Conservation (phyloP, 2,888 invertebrate species). For the Balanococcus diminutus region DNA sequence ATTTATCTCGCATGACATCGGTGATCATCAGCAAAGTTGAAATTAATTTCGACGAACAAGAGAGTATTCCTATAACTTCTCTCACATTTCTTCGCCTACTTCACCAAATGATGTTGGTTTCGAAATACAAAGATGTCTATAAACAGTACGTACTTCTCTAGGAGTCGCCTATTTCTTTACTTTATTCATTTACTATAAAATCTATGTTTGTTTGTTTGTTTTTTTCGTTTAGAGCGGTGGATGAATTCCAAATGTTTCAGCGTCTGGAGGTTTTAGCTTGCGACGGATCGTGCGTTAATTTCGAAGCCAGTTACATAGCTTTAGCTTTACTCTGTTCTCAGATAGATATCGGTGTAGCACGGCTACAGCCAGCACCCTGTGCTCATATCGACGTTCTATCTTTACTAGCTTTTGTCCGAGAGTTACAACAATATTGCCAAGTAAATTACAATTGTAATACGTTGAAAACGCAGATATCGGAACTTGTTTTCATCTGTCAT, state of each 20-base stretch:
- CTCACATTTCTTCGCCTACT: slow-evolving; percentile 74
- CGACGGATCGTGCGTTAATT: slow-evolving; percentile 76
- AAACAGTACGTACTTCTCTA: slow-evolving; percentile 60
- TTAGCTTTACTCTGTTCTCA: slow-evolving; percentile 77
- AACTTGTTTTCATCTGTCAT: background rate
- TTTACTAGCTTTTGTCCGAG: slow-evolving; percentile 73
- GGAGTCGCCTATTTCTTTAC: background rate
- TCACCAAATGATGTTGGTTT: slow-evolving; percentile 68
- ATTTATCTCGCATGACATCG: slow-evolving; percentile 84
- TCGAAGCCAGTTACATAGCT: slow-evolving; percentile 76
- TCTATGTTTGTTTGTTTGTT: background rate
- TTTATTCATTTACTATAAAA: no score
- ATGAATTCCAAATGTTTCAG: slow-evolving; percentile 69
- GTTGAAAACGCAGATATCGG: background rate
- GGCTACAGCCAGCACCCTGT: slow-evolving; percentile 55
- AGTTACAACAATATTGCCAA: slow-evolving; percentile 74
- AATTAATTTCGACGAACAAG: slow-evolving; percentile 63
- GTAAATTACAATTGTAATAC: slow-evolving; percentile 62
- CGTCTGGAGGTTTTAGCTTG: slow-evolving; percentile 77
- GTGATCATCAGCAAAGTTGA: slow-evolving; percentile 80
- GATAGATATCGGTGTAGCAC: slow-evolving; percentile 66
- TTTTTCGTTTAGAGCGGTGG: slow-evolving; percentile 56
- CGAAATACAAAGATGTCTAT: slow-evolving; percentile 66
- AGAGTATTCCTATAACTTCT: slow-evolving; percentile 68
- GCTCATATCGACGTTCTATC: slow-evolving; percentile 56